phyloP scores from a whole-genome alignment of 1,140 invertebrate genomes.

The Eumaeus atala region DNA sequence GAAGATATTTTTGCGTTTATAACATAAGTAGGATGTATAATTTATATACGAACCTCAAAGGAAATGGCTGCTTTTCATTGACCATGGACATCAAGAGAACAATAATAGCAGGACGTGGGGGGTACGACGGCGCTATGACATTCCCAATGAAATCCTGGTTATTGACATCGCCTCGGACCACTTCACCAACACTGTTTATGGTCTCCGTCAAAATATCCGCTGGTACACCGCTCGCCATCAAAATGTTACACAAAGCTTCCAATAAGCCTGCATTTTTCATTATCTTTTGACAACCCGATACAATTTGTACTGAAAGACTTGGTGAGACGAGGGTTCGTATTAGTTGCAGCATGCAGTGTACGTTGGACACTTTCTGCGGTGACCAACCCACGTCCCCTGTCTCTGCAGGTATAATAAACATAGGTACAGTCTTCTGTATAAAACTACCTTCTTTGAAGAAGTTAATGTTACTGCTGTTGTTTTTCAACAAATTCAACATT shows the following conservation, averaged over 20 bases:
- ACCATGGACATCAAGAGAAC: conserved; percentile 99
- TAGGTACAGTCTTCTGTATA: conserved; percentile 90
- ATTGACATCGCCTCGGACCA: conserved; percentile 90
- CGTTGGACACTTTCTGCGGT: conserved; percentile 95
- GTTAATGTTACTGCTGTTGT: conserved; percentile 98
- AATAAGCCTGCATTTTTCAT: conserved; percentile 90
- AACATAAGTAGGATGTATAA: conserved; percentile 16
- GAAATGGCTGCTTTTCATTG: conserved; percentile 97
- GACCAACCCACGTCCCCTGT: conserved; percentile 89
- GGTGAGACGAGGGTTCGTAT: conserved; percentile 93
- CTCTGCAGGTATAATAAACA: conserved; percentile 86
- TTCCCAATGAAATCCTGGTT: conserved; percentile 96
- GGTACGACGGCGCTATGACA: conserved; percentile 93
- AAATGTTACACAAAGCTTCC: conserved; percentile 88
- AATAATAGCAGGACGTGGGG: conserved; percentile 93
- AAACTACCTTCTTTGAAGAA: conserved; percentile 98
- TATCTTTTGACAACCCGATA: conserved; percentile 89
- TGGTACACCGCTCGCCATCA: conserved; percentile 97
- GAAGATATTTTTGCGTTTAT: too few relatives aligned
- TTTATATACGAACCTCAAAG: conserved; percentile 76
- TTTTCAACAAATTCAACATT: conserved; percentile 94
- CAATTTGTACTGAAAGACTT: conserved; percentile 83
- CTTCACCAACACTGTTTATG: conserved; percentile 95
- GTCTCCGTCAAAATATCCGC: conserved; percentile 97
- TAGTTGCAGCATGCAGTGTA: conserved; percentile 93